Evolutionary conservation across 1,140 invertebrate species (phyloP), one percentile per base, ranked within the genome.

Genomic region (Lerema accius): DNA sequence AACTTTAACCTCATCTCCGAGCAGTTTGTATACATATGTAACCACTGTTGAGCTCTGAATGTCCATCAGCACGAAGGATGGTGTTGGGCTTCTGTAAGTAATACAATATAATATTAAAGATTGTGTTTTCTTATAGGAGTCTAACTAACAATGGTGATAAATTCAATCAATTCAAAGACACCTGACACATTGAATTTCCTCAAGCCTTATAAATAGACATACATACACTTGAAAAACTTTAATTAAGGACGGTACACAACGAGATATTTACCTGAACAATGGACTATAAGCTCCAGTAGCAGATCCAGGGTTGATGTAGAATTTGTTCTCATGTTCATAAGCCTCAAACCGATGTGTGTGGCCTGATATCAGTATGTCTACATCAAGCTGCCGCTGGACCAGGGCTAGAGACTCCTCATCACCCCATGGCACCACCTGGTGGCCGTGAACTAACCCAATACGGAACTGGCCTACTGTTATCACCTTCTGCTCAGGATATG

Each of bases 271-370:
- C 95, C 95, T 96, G 76, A 98, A 97, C 45, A 99, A 87, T 15
- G 98, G 95, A 93, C 96, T 98, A 78, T 98, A 99, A 11, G 99
- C 98, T 40, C 99, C 99, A 60, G 99, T 99, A 4, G 98, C 98
- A 39, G 98, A 99, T 13, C 99, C 99, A 46, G 99, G 99, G 92
- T 99, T 99, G 39, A 99, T 99, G 88, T 98, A 99, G 92, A 99
- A 99, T 84, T 98, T 98, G 77, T 98, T 98, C 88, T 99, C 98
- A 92, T 99, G 97, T 90, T 99, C 98, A 84, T 98, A 99, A 0
- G 98, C 98, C 87, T 99, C 97, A 93, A 99, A 99, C 76, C 98
- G 97, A 91, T 99, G 99, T 4, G 99, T 99, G 86, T 99, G 98
- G 0, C 99, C 99, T 11, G 98, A 98, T 79, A 99, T 99, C 5